Conservation (phyloP, 2,797 vertebrate genomes). For the Cichlasoma orientale region DNA sequence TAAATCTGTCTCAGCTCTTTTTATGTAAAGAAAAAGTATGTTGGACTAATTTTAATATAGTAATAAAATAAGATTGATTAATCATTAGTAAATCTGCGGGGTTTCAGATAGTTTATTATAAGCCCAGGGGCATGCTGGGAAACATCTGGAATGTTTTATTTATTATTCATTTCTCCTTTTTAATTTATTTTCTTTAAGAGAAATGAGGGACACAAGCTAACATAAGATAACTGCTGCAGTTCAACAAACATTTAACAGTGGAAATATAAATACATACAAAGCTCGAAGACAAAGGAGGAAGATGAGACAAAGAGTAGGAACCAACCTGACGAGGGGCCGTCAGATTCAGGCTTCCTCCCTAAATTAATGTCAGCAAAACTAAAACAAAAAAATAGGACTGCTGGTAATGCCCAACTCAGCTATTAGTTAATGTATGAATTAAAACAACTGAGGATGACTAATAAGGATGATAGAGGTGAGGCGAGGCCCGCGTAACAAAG, state of each 20-base stretch:
- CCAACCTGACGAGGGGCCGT: background rate
- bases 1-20: background rate
- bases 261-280: background rate
- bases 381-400: too few species aligned
- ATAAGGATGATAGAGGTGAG: background rate
- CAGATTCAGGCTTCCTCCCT: background rate
- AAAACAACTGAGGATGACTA: background rate
- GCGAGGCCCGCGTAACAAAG: too few species aligned
- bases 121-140: background rate
- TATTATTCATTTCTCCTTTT: background rate
- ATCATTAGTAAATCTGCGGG: background rate
- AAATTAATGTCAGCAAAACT: background rate
- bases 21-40: background rate
- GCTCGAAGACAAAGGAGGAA: background rate
- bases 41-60: background rate
- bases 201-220: background rate
- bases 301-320: background rate
- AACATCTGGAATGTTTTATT: rapidly evolving
- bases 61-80: background rate
- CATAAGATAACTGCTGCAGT: background rate
- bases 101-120: background rate
- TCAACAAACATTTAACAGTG: background rate
- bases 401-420: rapidly evolving
- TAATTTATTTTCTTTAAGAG: background rate
- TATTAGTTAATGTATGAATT: background rate